Evolutionary conservation across 2,113 vertebrate species (phyloP).

Genomic region (Sarotherodon lohbergeri): DNA sequence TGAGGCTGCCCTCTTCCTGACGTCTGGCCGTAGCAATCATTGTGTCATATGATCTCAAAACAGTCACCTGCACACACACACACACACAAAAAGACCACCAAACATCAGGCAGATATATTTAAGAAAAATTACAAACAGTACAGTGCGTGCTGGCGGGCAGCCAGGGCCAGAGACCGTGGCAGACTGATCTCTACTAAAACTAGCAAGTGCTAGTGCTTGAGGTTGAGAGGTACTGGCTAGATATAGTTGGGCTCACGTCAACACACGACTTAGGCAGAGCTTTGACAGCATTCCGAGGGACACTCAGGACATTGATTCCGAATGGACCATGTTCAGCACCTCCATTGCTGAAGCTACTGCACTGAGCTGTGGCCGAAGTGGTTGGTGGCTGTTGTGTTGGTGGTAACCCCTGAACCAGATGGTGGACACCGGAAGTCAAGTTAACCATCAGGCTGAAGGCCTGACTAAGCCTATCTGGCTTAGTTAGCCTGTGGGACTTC

Average conservation of each 20-base stretch:
- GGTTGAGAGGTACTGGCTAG: neutral
- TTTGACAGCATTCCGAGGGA: neutral
- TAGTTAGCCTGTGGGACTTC: neutral
- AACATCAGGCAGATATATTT: neutral
- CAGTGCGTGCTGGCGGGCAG: neutral
- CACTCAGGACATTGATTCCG: rapidly evolving
- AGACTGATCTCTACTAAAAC: neutral
- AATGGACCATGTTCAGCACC: neutral
- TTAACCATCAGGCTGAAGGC: neutral
- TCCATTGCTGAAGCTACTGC: neutral
- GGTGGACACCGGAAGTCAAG: neutral
- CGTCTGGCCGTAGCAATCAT: constrained; percentile 76
- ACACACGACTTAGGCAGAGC: neutral
- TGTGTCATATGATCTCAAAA: constrained; percentile 78
- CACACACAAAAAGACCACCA: neutral
- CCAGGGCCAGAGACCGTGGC: neutral
- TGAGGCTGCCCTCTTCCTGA: constrained; percentile 80
- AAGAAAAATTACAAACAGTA: neutral
- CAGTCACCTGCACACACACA: constrained; percentile 68
- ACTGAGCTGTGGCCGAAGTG: neutral
- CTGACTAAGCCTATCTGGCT: neutral
- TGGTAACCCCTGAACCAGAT: neutral
- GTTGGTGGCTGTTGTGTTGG: neutral
- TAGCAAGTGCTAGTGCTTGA: neutral
- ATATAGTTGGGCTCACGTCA: neutral